These are phyloP conservation scores for Mustela erminea DNA, from an alignment of 2,797 vertebrate species.

Conservation along the genomic window DNA sequence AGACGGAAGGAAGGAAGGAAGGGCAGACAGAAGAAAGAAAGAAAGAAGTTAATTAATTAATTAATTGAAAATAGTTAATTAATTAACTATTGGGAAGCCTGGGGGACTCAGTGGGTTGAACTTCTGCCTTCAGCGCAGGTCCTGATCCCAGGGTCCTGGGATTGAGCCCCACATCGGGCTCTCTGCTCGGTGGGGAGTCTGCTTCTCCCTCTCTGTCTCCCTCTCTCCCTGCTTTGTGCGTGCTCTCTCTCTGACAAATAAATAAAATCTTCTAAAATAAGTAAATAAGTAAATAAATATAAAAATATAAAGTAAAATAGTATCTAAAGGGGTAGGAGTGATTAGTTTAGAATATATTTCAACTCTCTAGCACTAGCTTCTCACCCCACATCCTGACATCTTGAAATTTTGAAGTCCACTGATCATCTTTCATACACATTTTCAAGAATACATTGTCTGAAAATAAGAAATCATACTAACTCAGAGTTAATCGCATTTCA, in stretches of 20 bases:
- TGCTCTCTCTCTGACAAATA: too few species aligned
- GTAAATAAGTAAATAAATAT: background rate
- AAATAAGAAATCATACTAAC: conserved; percentile 11
- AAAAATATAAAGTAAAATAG: background rate
- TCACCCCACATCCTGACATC: background rate
- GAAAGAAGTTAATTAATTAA: too few species aligned
- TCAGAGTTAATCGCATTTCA: conserved; percentile 13
- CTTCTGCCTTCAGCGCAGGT: too few species aligned
- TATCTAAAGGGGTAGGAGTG: background rate
- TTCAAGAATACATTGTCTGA: background rate
- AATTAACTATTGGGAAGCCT: too few species aligned
- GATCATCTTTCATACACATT: background rate
- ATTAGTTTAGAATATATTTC: background rate
- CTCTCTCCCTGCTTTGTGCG: too few species aligned
- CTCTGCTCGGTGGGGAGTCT: too few species aligned
- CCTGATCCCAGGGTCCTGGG: too few species aligned
- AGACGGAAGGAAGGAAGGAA: too few species aligned
- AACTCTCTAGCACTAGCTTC: background rate
- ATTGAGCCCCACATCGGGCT: accelerated
- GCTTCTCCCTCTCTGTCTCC: too few species aligned
- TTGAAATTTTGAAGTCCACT: background rate
- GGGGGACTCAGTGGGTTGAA: too few species aligned
- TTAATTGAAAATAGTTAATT: too few species aligned
- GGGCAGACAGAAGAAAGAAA: too few species aligned
- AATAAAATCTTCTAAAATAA: background rate